phyloP scores from a whole-genome alignment of 2,797 vertebrate species.

The Epinephelus malabaricus region DNA sequence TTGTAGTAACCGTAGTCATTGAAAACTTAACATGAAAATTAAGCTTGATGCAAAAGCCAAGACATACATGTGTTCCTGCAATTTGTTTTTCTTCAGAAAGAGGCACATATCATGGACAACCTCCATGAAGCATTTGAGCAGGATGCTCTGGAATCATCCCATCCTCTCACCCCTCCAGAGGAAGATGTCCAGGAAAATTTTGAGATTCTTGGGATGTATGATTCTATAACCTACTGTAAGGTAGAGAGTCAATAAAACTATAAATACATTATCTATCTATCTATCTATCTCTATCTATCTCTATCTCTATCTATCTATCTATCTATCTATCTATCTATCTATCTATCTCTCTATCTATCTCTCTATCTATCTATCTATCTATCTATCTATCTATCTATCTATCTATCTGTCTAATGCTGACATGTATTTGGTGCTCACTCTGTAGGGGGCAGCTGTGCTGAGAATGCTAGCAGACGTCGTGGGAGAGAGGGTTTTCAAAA shows the following conservation, averaged over 20 bases:
- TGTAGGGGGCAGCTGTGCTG: conserved; percentile 84
- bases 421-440: conserved; percentile 25
- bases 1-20: neutral
- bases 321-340: neutral
- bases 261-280: neutral
- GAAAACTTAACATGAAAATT: neutral
- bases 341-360: neutral
- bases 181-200: conserved; percentile 48
- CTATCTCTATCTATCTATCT: too few relatives aligned
- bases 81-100: conserved; percentile 66
- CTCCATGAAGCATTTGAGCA: conserved; percentile 65
- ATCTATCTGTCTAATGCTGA: neutral
- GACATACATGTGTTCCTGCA: neutral
- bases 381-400: neutral
- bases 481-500: conserved; percentile 58
- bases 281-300: too few relatives aligned
- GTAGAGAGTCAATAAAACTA: conserved; percentile 55
- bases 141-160: conserved; percentile 80
- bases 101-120: conserved; percentile 46
- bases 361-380: too few relatives aligned
- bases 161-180: conserved; percentile 70
- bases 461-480: conserved; percentile 82
- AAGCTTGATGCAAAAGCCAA: neutral
- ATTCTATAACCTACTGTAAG: conserved; percentile 83
- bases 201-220: conserved; percentile 76